Evolutionary conservation across 2,113 vertebrate species (phyloP).

Genomic region (Addax nasomaculatus): DNA sequence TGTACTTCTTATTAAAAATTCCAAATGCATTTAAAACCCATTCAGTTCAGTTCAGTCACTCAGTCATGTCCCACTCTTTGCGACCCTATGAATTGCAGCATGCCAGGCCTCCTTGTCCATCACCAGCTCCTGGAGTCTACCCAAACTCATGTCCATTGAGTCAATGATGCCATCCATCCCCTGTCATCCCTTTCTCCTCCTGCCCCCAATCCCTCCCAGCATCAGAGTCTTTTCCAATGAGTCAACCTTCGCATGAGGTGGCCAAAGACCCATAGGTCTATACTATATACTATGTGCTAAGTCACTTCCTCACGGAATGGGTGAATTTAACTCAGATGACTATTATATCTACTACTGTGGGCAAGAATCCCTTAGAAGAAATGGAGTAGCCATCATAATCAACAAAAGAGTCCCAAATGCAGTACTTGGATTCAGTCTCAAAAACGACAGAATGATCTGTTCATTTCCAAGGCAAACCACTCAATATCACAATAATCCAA

Average conservation of each 20-base stretch:
- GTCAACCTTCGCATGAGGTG: no score
- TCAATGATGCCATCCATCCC: no score
- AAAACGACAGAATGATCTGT: not conserved
- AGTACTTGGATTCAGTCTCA: not conserved
- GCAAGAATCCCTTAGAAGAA: not conserved
- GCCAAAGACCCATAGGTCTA: not conserved
- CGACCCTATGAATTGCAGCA: no score
- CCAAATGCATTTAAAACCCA: not conserved
- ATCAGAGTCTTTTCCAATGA: no score
- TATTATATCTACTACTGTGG: not conserved
- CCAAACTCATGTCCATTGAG: rapidly evolving
- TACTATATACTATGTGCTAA: not conserved
- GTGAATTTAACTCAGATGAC: not conserved
- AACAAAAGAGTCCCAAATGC: not conserved
- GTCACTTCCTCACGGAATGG: not conserved
- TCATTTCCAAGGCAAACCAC: not conserved
- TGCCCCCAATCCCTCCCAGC: no score
- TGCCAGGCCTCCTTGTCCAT: no score
- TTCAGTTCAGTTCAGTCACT: no score
- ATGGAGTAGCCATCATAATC: not conserved
- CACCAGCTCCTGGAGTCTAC: no score
- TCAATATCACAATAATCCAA: not conserved
- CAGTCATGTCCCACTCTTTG: no score
- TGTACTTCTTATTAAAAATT: not conserved
- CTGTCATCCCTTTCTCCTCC: no score